A percentile compares a stretch with the other conserved stretches of the same genome.
These are phyloP conservation scores for Origma solitaria DNA, from an alignment of 2,113 vertebrate genomes.

Conservation along the genomic window DNA sequence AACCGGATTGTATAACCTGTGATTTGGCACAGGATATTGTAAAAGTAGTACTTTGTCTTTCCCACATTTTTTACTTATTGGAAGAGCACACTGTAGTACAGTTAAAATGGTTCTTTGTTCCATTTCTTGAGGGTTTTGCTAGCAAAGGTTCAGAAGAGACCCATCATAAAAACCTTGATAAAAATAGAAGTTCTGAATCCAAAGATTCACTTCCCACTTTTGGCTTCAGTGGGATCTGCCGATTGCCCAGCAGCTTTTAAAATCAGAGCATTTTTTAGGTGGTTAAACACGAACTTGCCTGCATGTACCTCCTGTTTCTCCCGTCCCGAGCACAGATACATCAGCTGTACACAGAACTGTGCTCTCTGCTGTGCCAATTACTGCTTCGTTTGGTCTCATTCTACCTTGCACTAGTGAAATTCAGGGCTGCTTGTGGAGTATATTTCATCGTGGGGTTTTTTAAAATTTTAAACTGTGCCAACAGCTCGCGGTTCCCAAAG, in stretches of 20 bases:
- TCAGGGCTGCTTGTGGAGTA: neutral
- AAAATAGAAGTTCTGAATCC: neutral
- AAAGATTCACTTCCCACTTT: neutral
- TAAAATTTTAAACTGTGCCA: neutral
- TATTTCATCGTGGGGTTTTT: neutral
- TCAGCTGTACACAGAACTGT: neutral
- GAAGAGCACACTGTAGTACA: neutral
- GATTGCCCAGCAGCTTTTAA: neutral
- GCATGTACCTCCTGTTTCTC: accelerated
- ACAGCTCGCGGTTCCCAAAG: neutral
- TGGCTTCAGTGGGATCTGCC: neutral
- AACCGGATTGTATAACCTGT: slow-evolving; percentile 2
- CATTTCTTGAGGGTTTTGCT: neutral
- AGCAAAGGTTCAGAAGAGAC: neutral
- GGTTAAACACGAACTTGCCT: neutral
- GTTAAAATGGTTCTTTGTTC: slow-evolving; percentile 4
- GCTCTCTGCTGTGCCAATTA: neutral
- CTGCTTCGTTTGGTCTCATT: neutral
- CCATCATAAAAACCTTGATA: neutral
- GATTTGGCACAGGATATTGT: slow-evolving; percentile 33
- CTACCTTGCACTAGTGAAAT: neutral
- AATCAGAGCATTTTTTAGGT: neutral
- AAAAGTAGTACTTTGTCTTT: slow-evolving; percentile 28
- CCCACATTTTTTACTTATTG: slow-evolving; percentile 29
- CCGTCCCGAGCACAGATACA: neutral